phyloP scores from a whole-genome alignment of 1,140 invertebrate species.

The Lasaia peninsularis region DNA sequence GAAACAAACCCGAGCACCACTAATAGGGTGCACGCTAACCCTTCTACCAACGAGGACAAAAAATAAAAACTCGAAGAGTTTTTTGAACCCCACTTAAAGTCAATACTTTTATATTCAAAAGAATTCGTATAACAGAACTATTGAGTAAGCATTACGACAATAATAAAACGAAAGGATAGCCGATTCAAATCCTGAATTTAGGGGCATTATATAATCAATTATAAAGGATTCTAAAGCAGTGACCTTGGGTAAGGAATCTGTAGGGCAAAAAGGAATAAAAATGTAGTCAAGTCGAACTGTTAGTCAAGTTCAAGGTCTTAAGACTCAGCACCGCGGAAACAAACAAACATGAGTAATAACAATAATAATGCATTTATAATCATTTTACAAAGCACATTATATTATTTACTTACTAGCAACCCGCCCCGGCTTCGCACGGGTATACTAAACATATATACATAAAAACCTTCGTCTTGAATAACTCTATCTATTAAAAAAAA shows the following conservation, averaged over 20 bases:
- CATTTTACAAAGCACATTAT: too few species aligned
- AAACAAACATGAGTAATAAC: background rate
- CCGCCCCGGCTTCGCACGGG: too few species aligned
- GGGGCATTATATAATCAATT: slow-evolving; percentile 43
- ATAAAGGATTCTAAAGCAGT: slow-evolving; percentile 40
- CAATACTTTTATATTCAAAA: background rate
- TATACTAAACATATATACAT: too few species aligned
- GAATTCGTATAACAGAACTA: background rate
- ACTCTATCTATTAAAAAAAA: too few species aligned
- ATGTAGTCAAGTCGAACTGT: slow-evolving; percentile 45
- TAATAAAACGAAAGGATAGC: background rate
- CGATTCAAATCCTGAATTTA: slow-evolving; percentile 8
- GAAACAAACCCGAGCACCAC: too few species aligned
- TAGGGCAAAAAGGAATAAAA: slow-evolving; percentile 60
- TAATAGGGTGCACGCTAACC: too few species aligned
- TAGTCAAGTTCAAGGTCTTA: slow-evolving; percentile 64
- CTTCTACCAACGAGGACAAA: too few species aligned
- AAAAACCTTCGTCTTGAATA: too few species aligned
- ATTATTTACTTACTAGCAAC: too few species aligned
- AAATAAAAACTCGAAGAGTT: too few species aligned
- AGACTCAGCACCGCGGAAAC: slow-evolving; percentile 25
- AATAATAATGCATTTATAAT: background rate
- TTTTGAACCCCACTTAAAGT: background rate
- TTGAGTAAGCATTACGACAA: background rate
- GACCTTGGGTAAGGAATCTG: slow-evolving; percentile 58